Base-by-base conservation (phyloP, 1,140 invertebrate species). In the Mycetomoellerius zeteki region DNA sequence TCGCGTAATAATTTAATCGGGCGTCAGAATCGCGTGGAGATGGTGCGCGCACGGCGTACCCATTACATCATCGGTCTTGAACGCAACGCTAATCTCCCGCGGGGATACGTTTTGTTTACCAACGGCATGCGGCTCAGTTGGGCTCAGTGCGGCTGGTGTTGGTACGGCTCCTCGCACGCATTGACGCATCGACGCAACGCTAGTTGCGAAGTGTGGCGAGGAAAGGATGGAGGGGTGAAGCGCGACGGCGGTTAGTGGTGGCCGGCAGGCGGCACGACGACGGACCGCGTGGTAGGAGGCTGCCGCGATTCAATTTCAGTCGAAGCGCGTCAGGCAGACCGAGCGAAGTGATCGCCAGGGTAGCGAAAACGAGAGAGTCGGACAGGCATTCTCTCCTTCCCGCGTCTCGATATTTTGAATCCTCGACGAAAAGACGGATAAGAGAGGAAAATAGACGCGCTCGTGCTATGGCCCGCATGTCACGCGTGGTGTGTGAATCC, bases 281-380 rank as follows among this genome's bases (percentile, higher is more conserved):
- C 78, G 86, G 87, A 84, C 85, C 85, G 86, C 86, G 86, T 86
- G 90, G 89, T 89, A 88, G 89, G 92, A 92, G 89, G 88, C 82
- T 84, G 87, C 87, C 84, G 88, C 91, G 91, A 91, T 92, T 93
- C 82, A 92, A 91, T 93, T 94, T 94, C 94, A 94, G 94, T 94
- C 93, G 93, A 92, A 90, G 93, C 93, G 92, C 93, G 92, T 89
- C 93, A 92, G 91, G 92, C 93, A 92, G 87, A 92, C 92, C 81
- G 93, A 43, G 65, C 80, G 60, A 30, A 30, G 91, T 77, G 82
- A 73, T 73, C 72, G 80, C 80, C 88, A 8, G 30, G 47, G 14
- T 16, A 72, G 54, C 72, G 73, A 62, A 80, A 90, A 89, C 65
- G 14, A 8, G 10, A 8, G 37, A 43, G 37, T 43, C 30, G 67